Conservation (phyloP, 2,888 invertebrate species). For the Tricholauxania praeusta region DNA sequence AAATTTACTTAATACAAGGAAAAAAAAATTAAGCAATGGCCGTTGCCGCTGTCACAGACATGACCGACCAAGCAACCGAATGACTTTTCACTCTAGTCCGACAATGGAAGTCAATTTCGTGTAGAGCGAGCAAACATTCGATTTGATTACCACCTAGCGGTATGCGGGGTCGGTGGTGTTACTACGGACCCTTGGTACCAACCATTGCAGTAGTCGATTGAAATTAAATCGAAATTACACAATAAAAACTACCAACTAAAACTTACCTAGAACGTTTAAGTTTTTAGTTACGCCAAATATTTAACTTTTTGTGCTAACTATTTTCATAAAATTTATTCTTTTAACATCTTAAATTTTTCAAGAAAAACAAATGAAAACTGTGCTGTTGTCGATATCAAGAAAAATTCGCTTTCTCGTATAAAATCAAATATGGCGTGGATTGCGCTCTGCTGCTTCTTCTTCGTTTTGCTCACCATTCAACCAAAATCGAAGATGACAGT, state of each 20-base stretch:
- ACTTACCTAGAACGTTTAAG: slow-evolving; percentile 23
- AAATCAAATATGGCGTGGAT: slow-evolving; percentile 66
- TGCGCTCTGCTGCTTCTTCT: slow-evolving; percentile 27
- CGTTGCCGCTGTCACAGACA: too few species aligned
- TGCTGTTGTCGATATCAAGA: slow-evolving; percentile 45
- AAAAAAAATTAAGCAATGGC: too few species aligned
- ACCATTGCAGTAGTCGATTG: slow-evolving; percentile 2
- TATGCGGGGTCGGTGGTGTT: background rate
- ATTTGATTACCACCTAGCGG: background rate
- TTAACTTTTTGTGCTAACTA: background rate
- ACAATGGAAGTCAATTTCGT: background rate
- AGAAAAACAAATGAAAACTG: slow-evolving; percentile 44
- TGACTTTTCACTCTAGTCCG: slow-evolving; percentile 3
- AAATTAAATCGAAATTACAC: slow-evolving; percentile 38
- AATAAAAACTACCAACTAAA: slow-evolving; percentile 38
- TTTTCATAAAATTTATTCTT: background rate
- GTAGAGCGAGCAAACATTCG: background rate
- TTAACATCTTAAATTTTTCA: slow-evolving; percentile 6
- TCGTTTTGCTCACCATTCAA: slow-evolving; percentile 11
- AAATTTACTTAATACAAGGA: too few species aligned
- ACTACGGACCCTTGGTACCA: too few species aligned
- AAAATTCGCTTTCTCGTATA: slow-evolving; percentile 46
- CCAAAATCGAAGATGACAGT: slow-evolving; percentile 25
- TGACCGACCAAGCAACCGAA: background rate
- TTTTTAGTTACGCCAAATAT: slow-evolving; percentile 1